Base-by-base conservation (phyloP, 1,140 invertebrate species). In the Leptinotarsa undecemlineata region DNA sequence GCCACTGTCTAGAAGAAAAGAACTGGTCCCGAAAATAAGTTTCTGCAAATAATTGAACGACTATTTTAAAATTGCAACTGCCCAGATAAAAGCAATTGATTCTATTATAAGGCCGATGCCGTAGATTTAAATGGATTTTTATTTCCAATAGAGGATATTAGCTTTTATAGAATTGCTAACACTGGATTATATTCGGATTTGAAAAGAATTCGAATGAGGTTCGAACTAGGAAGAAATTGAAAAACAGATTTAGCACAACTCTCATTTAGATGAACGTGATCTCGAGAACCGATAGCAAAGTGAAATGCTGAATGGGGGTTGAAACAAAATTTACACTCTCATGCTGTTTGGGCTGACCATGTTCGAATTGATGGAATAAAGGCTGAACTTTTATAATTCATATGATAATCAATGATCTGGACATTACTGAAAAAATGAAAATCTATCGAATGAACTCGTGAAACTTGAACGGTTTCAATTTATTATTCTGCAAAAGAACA, bases 81-180 rank as follows among this genome's bases (percentile, higher is more conserved):
- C 68, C 68, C 68, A 48, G 68, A 69, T 69, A 69, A 69, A 69
- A 69, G 33, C 68, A 69, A 69, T 69, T 69, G 68, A 69, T 69
- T 69, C 68, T 69, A 69, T 69, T 69, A 69, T 69, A 19, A 33
- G n/a, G 21, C 33, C 68, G 33, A 6, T 48, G 33, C 26, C 48
- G 48, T 69, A 48, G 68, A 69, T 48, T 69, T 33, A 64, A 48
- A 33, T 68, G 67, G 67, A 68, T 33, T 68, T 68, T 68, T 68
- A 68, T 68, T 68, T 68, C 67, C 26, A 68, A 68, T 48, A 26
- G 67, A 48, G 63, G 63, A 23, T 64, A 68, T 68, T 68, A 42
- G 21, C 67, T 48, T 68, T 68, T 48, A 68, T 68, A 68, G 67
- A 26, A 48, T 48, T 68, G 67, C 67, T 68, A 68, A 68, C 67